A percentile compares a stretch with the other conserved stretches of the same genome.
Conservation (phyloP, 2,888 invertebrate genomes). For the Chouioia cunea region DNA sequence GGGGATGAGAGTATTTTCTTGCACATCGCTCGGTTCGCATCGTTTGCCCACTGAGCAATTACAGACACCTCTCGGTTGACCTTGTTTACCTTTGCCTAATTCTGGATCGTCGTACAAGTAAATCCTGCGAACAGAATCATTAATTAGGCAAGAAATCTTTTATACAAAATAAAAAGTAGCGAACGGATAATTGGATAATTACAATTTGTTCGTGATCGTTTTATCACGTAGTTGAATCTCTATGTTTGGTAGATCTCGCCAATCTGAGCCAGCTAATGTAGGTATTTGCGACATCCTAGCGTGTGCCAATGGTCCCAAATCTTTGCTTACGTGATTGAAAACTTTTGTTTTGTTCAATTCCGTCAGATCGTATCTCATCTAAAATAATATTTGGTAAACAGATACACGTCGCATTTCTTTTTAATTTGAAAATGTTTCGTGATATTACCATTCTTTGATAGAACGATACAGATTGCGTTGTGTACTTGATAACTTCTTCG, state of each 20-base stretch:
- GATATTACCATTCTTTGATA: constrained; percentile 75
- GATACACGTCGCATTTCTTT: too few species aligned
- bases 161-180: background rate
- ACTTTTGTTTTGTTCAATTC: background rate
- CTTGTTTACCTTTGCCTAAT: constrained; percentile 69
- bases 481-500: constrained; percentile 78
- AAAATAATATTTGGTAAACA: background rate
- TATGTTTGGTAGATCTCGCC: constrained; percentile 88
- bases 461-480: constrained; percentile 75
- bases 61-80: constrained; percentile 79
- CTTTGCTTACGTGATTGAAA: constrained; percentile 84
- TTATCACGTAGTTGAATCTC: constrained; percentile 77
- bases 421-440: background rate
- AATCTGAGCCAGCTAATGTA: constrained; percentile 81
- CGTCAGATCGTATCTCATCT: constrained; percentile 26
- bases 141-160: too few species aligned
- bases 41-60: constrained; percentile 75
- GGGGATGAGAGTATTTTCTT: constrained; percentile 86
- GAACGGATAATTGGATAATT: constrained; percentile 62
- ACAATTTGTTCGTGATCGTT: constrained; percentile 74
- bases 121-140: background rate
- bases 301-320: constrained; percentile 83
- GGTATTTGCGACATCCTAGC: constrained; percentile 84
- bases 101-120: constrained; percentile 72
- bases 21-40: constrained; percentile 80